These are phyloP conservation scores for Meandrina meandrites DNA, from an alignment of 92 coral and sea anemone species.

Conservation along the genomic window DNA sequence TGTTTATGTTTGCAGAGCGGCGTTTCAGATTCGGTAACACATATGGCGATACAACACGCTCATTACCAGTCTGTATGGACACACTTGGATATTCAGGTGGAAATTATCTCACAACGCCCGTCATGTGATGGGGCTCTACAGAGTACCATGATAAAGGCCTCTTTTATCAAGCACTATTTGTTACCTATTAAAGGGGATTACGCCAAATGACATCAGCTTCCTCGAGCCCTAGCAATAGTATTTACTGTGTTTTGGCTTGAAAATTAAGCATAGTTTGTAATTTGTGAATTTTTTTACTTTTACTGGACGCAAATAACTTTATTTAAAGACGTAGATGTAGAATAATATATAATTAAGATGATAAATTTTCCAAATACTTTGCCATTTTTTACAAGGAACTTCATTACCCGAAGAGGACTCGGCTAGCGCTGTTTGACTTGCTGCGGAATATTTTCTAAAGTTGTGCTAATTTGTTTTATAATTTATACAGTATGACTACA, in stretches of 20 bases:
- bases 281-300: background rate
- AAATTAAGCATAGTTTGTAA: background rate
- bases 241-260: background rate
- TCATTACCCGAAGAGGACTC: background rate
- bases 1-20: slow-evolving; percentile 88
- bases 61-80: slow-evolving; percentile 85
- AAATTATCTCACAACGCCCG: slow-evolving; percentile 82
- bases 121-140: slow-evolving; percentile 63
- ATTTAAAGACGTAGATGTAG: background rate
- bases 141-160: background rate
- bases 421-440: no score
- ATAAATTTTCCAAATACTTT: background rate
- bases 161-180: background rate
- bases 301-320: background rate
- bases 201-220: background rate
- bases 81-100: slow-evolving; percentile 85
- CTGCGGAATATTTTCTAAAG: no score
- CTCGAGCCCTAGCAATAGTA: background rate
- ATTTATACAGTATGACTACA: no score
- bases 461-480: no score
- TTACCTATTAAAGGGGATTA: background rate
- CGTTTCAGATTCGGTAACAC: slow-evolving; percentile 96
- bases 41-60: slow-evolving; percentile 93
- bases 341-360: background rate
- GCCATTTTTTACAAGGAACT: no score